Evolutionary conservation across 1,140 invertebrate species (phyloP).

Genomic region (Ceratoteleas bidentatus): DNA sequence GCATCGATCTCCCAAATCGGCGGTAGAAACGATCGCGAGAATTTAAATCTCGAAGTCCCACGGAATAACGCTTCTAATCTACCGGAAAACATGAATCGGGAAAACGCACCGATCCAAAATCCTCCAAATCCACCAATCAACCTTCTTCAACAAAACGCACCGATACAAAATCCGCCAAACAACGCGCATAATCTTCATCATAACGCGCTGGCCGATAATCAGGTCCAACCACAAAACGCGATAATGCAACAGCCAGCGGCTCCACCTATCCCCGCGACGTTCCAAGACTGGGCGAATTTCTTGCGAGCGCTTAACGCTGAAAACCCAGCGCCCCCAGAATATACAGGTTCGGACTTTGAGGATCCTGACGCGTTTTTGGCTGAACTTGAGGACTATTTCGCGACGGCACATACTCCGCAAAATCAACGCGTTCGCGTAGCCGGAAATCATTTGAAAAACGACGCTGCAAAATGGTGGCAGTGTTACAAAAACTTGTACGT

Average conservation of each 20-base stretch:
- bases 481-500: constrained; percentile 19
- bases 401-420: not conserved
- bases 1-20: too few relatives aligned
- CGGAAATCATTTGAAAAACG: not conserved
- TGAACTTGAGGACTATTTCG: constrained; percentile 6
- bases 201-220: too few relatives aligned
- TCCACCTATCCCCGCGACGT: not conserved
- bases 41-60: too few relatives aligned
- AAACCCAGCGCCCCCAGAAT: not conserved
- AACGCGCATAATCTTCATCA: too few relatives aligned
- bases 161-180: too few relatives aligned
- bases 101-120: too few relatives aligned
- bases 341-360: constrained; percentile 1
- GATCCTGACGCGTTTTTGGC: not conserved
- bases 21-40: too few relatives aligned
- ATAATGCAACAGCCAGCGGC: not conserved
- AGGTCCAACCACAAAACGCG: too few relatives aligned
- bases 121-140: too few relatives aligned
- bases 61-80: too few relatives aligned
- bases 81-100: too few relatives aligned
- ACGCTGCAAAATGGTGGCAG: constrained; percentile 8
- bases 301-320: constrained; percentile 13
- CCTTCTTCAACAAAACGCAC: too few relatives aligned
- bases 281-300: constrained; percentile 18
- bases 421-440: not conserved